Evolutionary conservation across 2,888 invertebrate species (phyloP).

Genomic region (Caenorhabditis plicata): DNA sequence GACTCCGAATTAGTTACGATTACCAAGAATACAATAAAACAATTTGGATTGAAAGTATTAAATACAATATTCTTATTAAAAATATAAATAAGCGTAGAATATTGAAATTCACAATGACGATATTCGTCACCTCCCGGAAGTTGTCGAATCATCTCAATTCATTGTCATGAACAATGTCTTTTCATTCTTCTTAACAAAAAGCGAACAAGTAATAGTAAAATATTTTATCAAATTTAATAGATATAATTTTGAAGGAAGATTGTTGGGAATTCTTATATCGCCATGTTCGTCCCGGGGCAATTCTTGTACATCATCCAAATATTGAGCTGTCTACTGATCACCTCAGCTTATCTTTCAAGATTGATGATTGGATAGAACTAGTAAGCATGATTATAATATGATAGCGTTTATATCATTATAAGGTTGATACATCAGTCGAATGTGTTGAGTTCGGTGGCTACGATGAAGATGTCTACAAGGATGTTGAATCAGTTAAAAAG

Average conservation of each 20-base stretch:
- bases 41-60: conserved; percentile 21
- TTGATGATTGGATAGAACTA: conserved; percentile 49
- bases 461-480: conserved; percentile 40
- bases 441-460: conserved; percentile 36
- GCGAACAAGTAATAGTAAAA: conserved; percentile 69
- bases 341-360: conserved; percentile 44
- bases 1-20: conserved; percentile 74
- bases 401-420: neutral
- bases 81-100: conserved; percentile 14
- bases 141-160: conserved; percentile 72
- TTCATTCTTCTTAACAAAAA: conserved; percentile 74
- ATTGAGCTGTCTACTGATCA: conserved; percentile 42
- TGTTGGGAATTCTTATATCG: conserved; percentile 46
- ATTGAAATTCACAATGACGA: conserved; percentile 70
- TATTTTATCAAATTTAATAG: neutral
- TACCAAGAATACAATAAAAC: conserved; percentile 66
- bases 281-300: conserved; percentile 34
- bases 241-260: conserved; percentile 14
- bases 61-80: neutral
- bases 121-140: conserved; percentile 71
- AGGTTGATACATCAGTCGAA: conserved; percentile 28
- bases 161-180: conserved; percentile 75
- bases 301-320: conserved; percentile 52
- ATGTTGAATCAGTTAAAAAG: conserved; percentile 26
- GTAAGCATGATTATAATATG: conserved; percentile 17